phyloP scores from a whole-genome alignment of 1,140 invertebrate genomes.

The Aphidius ervi region DNA sequence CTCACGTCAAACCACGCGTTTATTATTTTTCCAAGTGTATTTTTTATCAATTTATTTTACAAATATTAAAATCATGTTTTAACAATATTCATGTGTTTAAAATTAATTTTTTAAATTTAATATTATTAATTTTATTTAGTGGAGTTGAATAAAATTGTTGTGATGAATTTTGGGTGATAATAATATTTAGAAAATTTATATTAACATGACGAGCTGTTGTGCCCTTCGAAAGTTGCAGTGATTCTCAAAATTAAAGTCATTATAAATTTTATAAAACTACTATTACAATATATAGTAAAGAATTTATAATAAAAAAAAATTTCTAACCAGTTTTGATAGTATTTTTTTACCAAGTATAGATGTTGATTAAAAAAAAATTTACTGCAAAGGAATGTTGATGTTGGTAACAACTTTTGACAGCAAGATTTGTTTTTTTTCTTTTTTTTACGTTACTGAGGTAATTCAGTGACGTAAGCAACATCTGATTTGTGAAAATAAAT shows the following conservation, averaged over 20 bases:
- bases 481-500: slow-evolving; percentile 11
- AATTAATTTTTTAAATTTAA: neutral
- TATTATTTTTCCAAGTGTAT: neutral
- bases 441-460: neutral
- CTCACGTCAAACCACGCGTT: slow-evolving; percentile 1
- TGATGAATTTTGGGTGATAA: too few species aligned
- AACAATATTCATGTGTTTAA: neutral
- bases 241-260: too few species aligned
- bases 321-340: too few species aligned
- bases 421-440: too few species aligned
- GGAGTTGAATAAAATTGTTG: too few species aligned
- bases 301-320: too few species aligned
- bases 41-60: neutral
- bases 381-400: neutral
- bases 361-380: neutral
- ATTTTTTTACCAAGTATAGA: neutral
- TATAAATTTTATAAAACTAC: too few species aligned
- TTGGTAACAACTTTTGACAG: slow-evolving; percentile 12
- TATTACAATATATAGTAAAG: too few species aligned
- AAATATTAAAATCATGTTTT: neutral
- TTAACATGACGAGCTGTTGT: too few species aligned
- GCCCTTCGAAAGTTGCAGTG: too few species aligned
- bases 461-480: slow-evolving; percentile 27
- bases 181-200: too few species aligned
- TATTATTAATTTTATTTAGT: too few species aligned